Evolutionary conservation across 2,888 invertebrate species (phyloP), one percentile per base, ranked within the genome.

Genomic region (Cabera pusaria): DNA sequence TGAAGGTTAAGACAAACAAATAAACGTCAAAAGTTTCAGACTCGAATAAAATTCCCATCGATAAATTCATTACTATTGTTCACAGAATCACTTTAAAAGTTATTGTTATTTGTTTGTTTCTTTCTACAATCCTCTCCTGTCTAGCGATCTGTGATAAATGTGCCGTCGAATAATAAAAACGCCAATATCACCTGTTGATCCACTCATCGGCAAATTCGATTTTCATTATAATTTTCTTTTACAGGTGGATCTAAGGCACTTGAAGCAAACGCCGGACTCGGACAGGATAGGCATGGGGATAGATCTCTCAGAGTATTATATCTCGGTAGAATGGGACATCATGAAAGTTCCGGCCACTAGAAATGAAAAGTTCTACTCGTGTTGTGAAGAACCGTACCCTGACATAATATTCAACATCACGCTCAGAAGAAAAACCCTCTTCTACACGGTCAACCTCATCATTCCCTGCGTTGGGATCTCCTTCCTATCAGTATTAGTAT

Each of bases 381-480:
- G 98, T 88, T 98, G 98, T 83, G 96, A 97, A 79, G 96, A 98
- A 81, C 98, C 98, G 43, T 99, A 97, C 74, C 95, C 96, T 37
- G 99, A 99, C 89, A 98, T 99, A 71, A 97, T 98, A 62, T 99
- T 99, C 90, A 97, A 98, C 88, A 94, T 99, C 68, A 98, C 98
- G 48, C 90, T 98, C 44, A 91, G 98, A 61, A 91, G 98, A 64
- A 98, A 98, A 90, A 98, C 98, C 18, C 93, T 98, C 47, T 98
- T 98, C 91, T 98, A 98, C 91, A 98, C 98, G 32, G 97, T 98
- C 67, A 98, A 98, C 82, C 92, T 98, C 54, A 98, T 98, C 70
- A 97, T 98, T 67, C 98, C 98, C 35, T 98, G 98, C 77, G 97
- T 99, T 49, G 97, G 97, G 54, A 98, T 99, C 73, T 97, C 97